Percentiles rank a stretch among this genome's conserved stretches.
Evolutionary conservation across 2,113 vertebrate species (phyloP).

Genomic region (Laticauda colubrina): DNA sequence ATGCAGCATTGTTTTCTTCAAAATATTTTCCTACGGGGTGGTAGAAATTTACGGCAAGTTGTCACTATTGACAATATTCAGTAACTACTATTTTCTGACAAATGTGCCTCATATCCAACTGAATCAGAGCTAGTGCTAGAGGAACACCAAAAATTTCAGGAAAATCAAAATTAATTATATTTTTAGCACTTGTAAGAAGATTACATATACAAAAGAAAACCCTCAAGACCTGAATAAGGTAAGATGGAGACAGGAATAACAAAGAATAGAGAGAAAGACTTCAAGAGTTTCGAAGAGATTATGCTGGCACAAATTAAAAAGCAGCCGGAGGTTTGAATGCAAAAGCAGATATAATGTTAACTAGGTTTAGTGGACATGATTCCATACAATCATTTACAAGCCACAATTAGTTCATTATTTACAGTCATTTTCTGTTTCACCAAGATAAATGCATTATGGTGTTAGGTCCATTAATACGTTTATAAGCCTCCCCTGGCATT

Average conservation of each 20-base stretch:
- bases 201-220: constrained; percentile 70
- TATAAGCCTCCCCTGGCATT: constrained; percentile 77
- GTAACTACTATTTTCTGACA: constrained; percentile 61
- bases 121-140: constrained; percentile 65
- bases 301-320: constrained; percentile 85
- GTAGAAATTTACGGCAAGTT: constrained; percentile 47
- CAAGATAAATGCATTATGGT: constrained; percentile 76
- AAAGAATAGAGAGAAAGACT: constrained; percentile 74
- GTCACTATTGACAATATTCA: constrained; percentile 62
- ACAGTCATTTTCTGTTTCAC: constrained; percentile 80
- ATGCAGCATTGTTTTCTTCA: constrained; percentile 49
- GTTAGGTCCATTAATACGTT: constrained; percentile 86
- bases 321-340: constrained; percentile 88
- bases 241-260: constrained; percentile 46
- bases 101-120: constrained; percentile 63
- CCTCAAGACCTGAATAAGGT: constrained; percentile 75
- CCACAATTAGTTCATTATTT: constrained; percentile 97
- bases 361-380: constrained; percentile 83
- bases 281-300: constrained; percentile 76
- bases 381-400: constrained; percentile 90
- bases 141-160: constrained; percentile 66
- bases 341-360: constrained; percentile 85
- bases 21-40: constrained; percentile 14
- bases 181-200: constrained; percentile 70
- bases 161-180: constrained; percentile 59